Evolutionary conservation across 2,888 invertebrate genomes (phyloP), one percentile per base, ranked within the genome.

Genomic region (Gymnosoma rotundatum): DNA sequence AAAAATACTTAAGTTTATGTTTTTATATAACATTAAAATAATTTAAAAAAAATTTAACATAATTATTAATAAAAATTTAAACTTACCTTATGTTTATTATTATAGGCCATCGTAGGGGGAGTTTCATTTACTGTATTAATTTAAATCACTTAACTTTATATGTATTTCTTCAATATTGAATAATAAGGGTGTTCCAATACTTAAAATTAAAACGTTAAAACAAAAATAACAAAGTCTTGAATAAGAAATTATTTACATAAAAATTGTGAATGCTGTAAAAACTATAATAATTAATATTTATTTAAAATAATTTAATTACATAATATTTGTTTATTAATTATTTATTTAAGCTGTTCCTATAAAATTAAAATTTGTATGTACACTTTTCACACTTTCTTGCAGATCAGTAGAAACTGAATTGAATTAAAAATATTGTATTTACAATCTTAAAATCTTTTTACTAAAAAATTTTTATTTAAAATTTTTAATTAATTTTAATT

Each of bases 1-100:
- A 61, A 80, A 78, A 79, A 79, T 83, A 80, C 83, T 80, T 83
- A 83, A 66, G 66, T 83, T 48, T 42, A 64, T 48, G n/a, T 20
- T 56, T 78, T 45, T 32, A n/a, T n/a, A 50, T 18, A 16, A 50
- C 4, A 50, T 18, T 50, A 2, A 50, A 45, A 14, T 64, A 54
- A 52, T 16, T 20, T 18, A 42, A 18, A 38, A 38, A 67, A 56
- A 45, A n/a, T n/a, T 21, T 52, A 54, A n/a, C 9, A 45, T 12
- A 16, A 42, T 64, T 60, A 21, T 58, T 36, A 60, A 4, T 52
- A 42, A 66, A 18, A 72, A 16, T 25, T 8, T 48, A 56, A 73
- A 20, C 25, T 18, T 64, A 32, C 8, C 8, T n/a, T 12, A 42
- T 58, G 18, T 56, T 14, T 61, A 48, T 16, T 64, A 45, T 54